These are phyloP conservation scores for Pammene fasciana DNA, from an alignment of 2,888 invertebrate species.

Conservation along the genomic window DNA sequence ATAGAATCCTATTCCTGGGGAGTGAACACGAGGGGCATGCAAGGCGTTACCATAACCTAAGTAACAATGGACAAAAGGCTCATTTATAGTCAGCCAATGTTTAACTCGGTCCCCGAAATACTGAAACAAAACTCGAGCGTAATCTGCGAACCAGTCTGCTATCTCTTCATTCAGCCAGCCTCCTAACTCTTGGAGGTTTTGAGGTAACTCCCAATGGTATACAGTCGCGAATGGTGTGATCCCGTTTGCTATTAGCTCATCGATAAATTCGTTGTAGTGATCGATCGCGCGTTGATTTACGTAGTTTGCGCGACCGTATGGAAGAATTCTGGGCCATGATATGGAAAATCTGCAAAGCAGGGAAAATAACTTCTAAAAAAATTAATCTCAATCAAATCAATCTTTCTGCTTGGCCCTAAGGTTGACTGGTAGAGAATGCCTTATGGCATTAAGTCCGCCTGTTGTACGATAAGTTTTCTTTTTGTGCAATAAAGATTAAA, in stretches of 20 bases:
- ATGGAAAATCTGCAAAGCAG: conserved; percentile 75
- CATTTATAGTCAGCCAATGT: conserved; percentile 86
- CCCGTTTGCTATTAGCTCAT: conserved; percentile 80
- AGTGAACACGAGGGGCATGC: conserved; percentile 15
- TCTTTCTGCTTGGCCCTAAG: too few species aligned
- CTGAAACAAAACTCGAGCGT: conserved; percentile 65
- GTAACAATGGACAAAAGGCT: conserved; percentile 71
- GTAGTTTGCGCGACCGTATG: conserved; percentile 79
- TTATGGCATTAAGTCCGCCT: too few species aligned
- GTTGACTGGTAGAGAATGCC: too few species aligned
- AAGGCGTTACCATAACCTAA: conserved; percentile 54
- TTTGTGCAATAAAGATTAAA: too few species aligned
- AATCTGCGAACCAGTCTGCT: conserved; percentile 60
- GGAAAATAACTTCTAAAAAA: too few species aligned
- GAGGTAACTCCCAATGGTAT: conserved; percentile 83
- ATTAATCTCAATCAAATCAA: too few species aligned
- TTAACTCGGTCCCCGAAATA: conserved; percentile 81
- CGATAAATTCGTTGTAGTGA: conserved; percentile 86
- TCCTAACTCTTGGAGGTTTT: conserved; percentile 51
- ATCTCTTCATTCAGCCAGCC: conserved; percentile 58
- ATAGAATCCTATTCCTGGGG: conserved; percentile 23
- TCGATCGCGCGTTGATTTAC: conserved; percentile 84
- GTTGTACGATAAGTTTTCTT: too few species aligned
- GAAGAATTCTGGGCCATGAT: conserved; percentile 86
- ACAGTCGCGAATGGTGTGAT: conserved; percentile 83